Evolutionary conservation across 37 sponge, comb jelly and placozoan species (phyloP), one percentile per base, ranked within the genome.

Genomic region (Cladorhizidae sp.): DNA sequence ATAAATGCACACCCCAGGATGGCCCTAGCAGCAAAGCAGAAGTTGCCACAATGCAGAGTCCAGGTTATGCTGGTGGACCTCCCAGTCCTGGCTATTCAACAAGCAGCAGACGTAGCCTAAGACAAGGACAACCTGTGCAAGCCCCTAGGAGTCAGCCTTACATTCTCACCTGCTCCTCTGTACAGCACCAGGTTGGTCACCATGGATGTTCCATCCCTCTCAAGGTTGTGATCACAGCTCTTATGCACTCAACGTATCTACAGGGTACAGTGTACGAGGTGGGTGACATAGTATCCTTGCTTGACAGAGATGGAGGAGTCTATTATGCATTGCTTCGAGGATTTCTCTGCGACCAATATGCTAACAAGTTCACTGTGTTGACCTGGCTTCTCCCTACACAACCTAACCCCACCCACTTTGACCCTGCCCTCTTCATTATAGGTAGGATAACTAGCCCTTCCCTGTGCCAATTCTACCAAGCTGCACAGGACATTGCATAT

Each of bases 281-380:
- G 14, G 90, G 93, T 45, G 93, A 92, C 45, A 73, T 92, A n/a
- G 93, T 92, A 18, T 92, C 93, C 17, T 20, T 88, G 49, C 26
- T 88, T 81, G 93, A 86, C 59, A 57, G 45, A 40, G 81, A 80
- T 50, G 93, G 93, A 9, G 83, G 86, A 0, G 67, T 89, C 20
- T 92, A 85, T 64, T 92, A 82, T 77, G 86, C 88, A 14, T 40
- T 87, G 32, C 23, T 89, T 3, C 58, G 93, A 77, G 93, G 93
- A 39, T 92, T 92, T 33, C 73, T 92, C 14, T 57, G 64, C 37
- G 89, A 92, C 58, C 86, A 90, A 67, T 89, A 92, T 76, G 86
- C 84, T 9, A 79, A 75, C 59, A 73, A 80, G 43, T 82, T 74
- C 57, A 86, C 80, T 33, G 85, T 78, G 11, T 33, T 92, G 62